These are phyloP conservation scores for Mythimna ferrago DNA, from an alignment of 2,888 invertebrate genomes.

Conservation along the genomic window DNA sequence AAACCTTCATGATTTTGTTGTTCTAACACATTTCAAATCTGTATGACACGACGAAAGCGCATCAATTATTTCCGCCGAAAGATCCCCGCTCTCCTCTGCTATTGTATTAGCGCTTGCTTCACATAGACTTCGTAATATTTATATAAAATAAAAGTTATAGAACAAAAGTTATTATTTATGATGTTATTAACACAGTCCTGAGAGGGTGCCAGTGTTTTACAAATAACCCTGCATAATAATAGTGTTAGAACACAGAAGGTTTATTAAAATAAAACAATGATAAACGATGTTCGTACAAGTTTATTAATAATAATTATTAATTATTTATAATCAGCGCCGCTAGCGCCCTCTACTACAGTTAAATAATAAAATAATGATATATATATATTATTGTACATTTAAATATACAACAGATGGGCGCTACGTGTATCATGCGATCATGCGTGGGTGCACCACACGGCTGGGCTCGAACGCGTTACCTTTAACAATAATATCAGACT, in stretches of 20 bases:
- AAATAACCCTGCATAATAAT: no score
- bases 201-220: no score
- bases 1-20: no score
- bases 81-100: no score
- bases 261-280: conserved; percentile 54
- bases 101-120: no score
- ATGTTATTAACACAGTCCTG: no score
- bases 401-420: conserved; percentile 62
- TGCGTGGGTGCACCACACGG: conserved; percentile 23
- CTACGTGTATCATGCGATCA: conserved; percentile 21
- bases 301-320: conserved; percentile 70
- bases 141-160: no score
- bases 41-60: no score
- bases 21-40: no score
- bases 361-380: conserved; percentile 47
- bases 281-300: conserved; percentile 73
- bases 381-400: conserved; percentile 62
- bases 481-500: conserved; percentile 41
- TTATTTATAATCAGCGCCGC: conserved; percentile 57
- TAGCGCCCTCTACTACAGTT: conserved; percentile 45
- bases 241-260: neutral
- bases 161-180: no score
- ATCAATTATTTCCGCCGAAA: no score
- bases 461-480: conserved; percentile 50
- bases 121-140: no score